Percentiles rank a stretch among this genome's conserved stretches.
Conservation (phyloP, 1,140 invertebrate species). For the Bombus picipes region DNA sequence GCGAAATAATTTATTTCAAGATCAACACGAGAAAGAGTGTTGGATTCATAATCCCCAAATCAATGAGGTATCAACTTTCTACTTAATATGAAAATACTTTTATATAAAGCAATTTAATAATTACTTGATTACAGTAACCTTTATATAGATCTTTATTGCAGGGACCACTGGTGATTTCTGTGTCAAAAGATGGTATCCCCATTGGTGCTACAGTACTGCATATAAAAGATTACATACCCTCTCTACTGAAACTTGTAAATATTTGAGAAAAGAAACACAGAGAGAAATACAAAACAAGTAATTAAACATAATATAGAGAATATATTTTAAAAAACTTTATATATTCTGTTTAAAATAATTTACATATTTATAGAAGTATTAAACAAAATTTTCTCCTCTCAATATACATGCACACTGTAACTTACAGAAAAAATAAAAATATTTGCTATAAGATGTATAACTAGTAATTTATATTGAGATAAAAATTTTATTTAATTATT, state of each 20-base stretch:
- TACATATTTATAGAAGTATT: slow-evolving; percentile 4
- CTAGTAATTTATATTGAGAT: not conserved
- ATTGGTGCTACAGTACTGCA: slow-evolving; percentile 65
- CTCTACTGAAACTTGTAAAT: slow-evolving; percentile 61
- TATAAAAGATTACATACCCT: slow-evolving; percentile 67
- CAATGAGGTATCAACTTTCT: slow-evolving; percentile 61
- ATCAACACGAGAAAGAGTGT: slow-evolving; percentile 64
- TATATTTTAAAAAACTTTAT: slow-evolving; percentile 24
- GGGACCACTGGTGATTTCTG: slow-evolving; percentile 70
- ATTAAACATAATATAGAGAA: slow-evolving; percentile 22
- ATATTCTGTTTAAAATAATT: not conserved
- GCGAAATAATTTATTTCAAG: slow-evolving; percentile 71
- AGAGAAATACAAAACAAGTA: slow-evolving; percentile 25
- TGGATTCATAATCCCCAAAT: slow-evolving; percentile 73
- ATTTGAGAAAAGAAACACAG: slow-evolving; percentile 38
- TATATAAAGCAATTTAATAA: not conserved
- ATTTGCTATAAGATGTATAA: not conserved
- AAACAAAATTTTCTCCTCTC: not conserved
- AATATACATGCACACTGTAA: not conserved
- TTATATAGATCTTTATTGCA: slow-evolving; percentile 36
- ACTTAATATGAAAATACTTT: not conserved
- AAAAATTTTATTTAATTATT: not conserved
- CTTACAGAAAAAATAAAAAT: not conserved
- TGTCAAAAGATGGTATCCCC: slow-evolving; percentile 62
- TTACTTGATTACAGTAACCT: not conserved